Base-by-base conservation (phyloP, 2,888 invertebrate genomes). In the Tinea pellionella region DNA sequence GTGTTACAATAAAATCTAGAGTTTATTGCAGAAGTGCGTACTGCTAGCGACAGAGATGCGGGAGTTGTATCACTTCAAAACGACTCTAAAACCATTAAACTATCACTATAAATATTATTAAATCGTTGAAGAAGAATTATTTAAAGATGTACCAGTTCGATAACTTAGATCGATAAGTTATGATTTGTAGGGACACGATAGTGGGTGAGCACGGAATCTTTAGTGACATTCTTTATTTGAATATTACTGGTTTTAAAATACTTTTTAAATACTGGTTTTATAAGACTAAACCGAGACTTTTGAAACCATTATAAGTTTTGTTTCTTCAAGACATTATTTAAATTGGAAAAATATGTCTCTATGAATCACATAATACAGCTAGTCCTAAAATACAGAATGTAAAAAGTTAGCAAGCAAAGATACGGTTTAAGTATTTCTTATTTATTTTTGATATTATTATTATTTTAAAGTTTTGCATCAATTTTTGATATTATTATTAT, bases 121-220 rank as follows among this genome's bases (percentile, higher is more conserved):
- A 75, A 77, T 74, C 72, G 71, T 67, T 65, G 59, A 63, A 69
- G 70, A 56, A 70, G 71, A 82, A 82, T 78, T 80, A 79, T 80
- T 78, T 78, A 78, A 78, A 77, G 85, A 85, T 85, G 84, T 77
- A 64, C 78, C 67, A 73, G 66, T 78, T 82, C 75, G 84, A 84
- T 85, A 84, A 78, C 69, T 68, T 65, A 16, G 47, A 13, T 16
- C 13, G 47, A 47, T 47, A 47, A 47, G 15, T 47, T 78, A 80
- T 80, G 81, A 81, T 81, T 80, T 78, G 82, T 80, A 73, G 73
- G 68, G 65, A 72, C 66, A 68, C 65, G 66, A 37, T 37, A 9
- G 37, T 37, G 67, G 70, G 67, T 67, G 64, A 73, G 76, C 79
- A 78, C 47, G 47, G 47, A 47, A 47, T 47, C 15, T 9, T 15